A percentile compares a stretch with the other conserved stretches of the same genome.
Conservation (phyloP, 2,797 vertebrate species). For the Notolepis coatsorum region DNA sequence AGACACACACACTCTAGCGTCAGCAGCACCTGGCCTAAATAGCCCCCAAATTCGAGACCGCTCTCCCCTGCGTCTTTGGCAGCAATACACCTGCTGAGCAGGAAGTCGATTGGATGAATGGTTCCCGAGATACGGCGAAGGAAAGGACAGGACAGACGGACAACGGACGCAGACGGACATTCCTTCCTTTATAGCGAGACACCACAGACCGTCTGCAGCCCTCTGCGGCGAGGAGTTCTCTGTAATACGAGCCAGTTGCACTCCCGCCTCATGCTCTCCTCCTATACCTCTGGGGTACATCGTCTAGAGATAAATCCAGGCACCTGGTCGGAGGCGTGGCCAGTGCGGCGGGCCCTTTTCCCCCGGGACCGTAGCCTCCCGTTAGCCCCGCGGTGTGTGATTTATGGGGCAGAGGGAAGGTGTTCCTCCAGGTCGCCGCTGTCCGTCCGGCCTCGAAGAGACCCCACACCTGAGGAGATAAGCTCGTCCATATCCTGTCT, state of each 20-base stretch:
- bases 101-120: no score
- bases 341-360: conserved; percentile 3
- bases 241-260: conserved; percentile 40
- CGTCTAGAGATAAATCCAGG: conserved; percentile 53
- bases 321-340: conserved; percentile 45
- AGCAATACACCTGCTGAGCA: background rate
- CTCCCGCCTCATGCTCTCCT: conserved; percentile 29
- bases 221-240: conserved; percentile 5
- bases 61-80: background rate
- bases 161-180: background rate
- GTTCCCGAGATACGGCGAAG: no score
- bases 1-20: no score
- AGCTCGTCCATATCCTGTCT: conserved; percentile 49
- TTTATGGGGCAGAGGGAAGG: conserved; percentile 55
- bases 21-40: no score
- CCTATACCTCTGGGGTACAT: conserved; percentile 37
- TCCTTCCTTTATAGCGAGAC: no score
- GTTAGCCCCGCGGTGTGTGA: conserved; percentile 18
- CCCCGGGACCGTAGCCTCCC: conserved; percentile 7
- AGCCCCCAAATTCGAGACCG: no score
- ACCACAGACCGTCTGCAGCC: background rate
- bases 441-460: conserved; percentile 47
- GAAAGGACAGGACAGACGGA: no score
- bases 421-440: conserved; percentile 33
- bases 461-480: conserved; percentile 66